Evolutionary conservation across 2,888 invertebrate genomes (phyloP).

Genomic region (Heliothis peltigera): DNA sequence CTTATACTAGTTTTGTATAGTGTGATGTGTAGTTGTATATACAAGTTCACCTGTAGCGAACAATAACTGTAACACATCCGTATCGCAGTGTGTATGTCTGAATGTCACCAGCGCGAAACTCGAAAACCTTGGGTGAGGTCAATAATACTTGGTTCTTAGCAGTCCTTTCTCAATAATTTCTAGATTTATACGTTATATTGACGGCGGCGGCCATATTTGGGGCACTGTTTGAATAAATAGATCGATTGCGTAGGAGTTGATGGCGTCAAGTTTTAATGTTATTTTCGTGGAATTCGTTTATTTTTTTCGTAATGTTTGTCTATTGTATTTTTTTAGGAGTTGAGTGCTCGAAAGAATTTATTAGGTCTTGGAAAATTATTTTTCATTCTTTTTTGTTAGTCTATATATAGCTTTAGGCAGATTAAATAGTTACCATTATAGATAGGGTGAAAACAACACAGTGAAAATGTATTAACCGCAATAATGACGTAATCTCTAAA

Average conservation of each 20-base stretch:
- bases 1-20: too few relatives aligned
- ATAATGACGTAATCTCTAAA: too few relatives aligned
- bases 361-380: too few relatives aligned
- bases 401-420: too few relatives aligned
- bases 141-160: conserved; percentile 62
- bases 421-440: too few relatives aligned
- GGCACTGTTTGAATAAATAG: conserved; percentile 9
- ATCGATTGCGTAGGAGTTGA: conserved; percentile 14
- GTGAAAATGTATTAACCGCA: too few relatives aligned
- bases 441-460: too few relatives aligned
- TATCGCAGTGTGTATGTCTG: conserved; percentile 71
- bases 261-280: conserved; percentile 5
- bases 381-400: too few relatives aligned
- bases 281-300: not conserved
- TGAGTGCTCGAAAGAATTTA: not conserved
- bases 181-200: conserved; percentile 45
- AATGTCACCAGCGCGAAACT: conserved; percentile 72
- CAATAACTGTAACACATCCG: conserved; percentile 69
- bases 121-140: conserved; percentile 79
- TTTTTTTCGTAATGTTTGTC: not conserved
- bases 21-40: too few relatives aligned
- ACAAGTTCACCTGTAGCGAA: conserved; percentile 14
- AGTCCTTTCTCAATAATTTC: conserved; percentile 68
- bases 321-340: not conserved
- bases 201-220: conserved; percentile 27